phyloP scores from a whole-genome alignment of 2,888 invertebrate genomes.

The Chrysomela aeneicollis region DNA sequence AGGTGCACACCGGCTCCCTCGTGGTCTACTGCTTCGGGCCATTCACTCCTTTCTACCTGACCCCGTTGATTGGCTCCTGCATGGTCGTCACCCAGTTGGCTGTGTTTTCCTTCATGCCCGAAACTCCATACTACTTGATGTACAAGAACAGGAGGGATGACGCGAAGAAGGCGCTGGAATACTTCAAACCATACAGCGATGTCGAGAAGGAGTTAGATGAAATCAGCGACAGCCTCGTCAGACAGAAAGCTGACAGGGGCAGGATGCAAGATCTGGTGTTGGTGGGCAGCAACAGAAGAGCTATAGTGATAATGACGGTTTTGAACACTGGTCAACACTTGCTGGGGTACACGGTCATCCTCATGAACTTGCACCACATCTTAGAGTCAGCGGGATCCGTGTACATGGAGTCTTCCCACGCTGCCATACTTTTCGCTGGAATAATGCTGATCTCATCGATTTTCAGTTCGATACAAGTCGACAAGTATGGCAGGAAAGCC shows the following conservation, averaged over 20 bases:
- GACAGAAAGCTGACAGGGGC: conserved; percentile 55
- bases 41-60: conserved; percentile 47
- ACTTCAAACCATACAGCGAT: conserved; percentile 50
- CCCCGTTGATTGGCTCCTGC: conserved; percentile 46
- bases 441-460: conserved; percentile 55
- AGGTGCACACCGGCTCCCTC: conserved; percentile 56
- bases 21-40: conserved; percentile 55
- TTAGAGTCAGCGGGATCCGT: conserved; percentile 53
- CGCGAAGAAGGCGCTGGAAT: conserved; percentile 52
- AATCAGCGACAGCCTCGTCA: conserved; percentile 52
- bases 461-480: conserved; percentile 52
- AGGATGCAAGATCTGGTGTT: conserved; percentile 54
- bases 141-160: conserved; percentile 51
- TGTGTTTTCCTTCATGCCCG: conserved; percentile 58
- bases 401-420: conserved; percentile 49
- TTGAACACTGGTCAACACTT: conserved; percentile 58
- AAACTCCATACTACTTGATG: conserved; percentile 57
- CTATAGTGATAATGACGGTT: conserved; percentile 55
- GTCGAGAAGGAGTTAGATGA: conserved; percentile 55
- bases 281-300: conserved; percentile 55
- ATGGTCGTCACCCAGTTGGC: conserved; percentile 51
- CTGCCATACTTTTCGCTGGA: conserved; percentile 56
- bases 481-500: conserved; percentile 56
- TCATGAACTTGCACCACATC: conserved; percentile 59
- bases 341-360: conserved; percentile 56